Percentiles rank a stretch among this genome's conserved stretches.
These are phyloP conservation scores for Hydropsyche tenuis DNA, from an alignment of 1,140 invertebrate genomes.

Conservation along the genomic window DNA sequence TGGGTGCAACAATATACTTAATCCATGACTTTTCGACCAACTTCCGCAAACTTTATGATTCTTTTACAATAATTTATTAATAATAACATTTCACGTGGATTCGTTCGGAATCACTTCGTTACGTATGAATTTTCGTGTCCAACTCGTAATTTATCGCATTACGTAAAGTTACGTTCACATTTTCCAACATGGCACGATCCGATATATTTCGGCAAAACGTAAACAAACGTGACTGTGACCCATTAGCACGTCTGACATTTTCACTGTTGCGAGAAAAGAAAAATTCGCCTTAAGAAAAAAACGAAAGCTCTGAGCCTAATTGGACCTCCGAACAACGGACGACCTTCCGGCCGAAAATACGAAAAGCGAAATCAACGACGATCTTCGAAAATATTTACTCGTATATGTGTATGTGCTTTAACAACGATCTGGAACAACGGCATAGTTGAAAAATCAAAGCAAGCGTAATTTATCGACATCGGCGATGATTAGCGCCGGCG, in stretches of 20 bases:
- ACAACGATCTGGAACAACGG: constrained; percentile 1
- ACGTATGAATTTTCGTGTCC: neutral
- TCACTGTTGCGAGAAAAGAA: neutral
- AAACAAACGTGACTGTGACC: constrained; percentile 33
- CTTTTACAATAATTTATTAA: no score
- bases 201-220: constrained; percentile 8
- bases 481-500: constrained; percentile 25
- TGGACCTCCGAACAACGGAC: neutral
- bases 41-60: no score
- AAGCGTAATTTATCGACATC: constrained; percentile 5
- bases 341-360: neutral
- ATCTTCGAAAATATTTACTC: neutral
- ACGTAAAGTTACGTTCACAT: constrained; percentile 4
- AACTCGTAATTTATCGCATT: constrained; percentile 1
- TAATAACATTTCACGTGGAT: no score
- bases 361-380: neutral
- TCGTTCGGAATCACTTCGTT: no score
- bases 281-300: neutral
- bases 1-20: no score
- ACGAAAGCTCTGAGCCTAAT: constrained; percentile 1
- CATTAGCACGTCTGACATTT: constrained; percentile 23
- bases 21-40: no score
- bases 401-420: no score
- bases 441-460: constrained; percentile 7
- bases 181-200: neutral